Evolutionary conservation across 2,888 invertebrate species (phyloP), one percentile per base, ranked within the genome.

Genomic region (Aethes cnicana): DNA sequence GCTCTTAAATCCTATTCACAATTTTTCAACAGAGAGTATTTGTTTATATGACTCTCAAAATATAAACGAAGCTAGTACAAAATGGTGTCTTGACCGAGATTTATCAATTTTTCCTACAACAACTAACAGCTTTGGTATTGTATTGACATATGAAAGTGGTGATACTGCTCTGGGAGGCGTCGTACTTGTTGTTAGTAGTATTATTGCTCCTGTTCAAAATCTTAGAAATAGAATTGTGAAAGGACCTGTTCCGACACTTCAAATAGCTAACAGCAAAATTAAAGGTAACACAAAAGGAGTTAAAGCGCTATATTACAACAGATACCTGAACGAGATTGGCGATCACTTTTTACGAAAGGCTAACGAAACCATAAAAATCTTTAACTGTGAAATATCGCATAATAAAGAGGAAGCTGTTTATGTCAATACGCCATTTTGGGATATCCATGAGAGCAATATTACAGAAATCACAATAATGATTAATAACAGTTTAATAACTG

Each of bases 401-500:
- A 97, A 97, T 69, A 85, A 86, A 54, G 92, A 93, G 50, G 96
- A 97, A 82, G 97, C 97, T 0, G 90, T 97, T 36, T 93, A 94
- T 61, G 89, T 96, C 0, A 93, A 95, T 67, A 95, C 97, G 0
- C 97, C 97, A 0, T 94, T 93, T 71, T 96, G 96, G 94, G 96
- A 97, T 72, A 92, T 95, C 32, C 94, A 94, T 56, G 92, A 93
- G 2, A 95, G 97, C 55, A 97, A 97, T 70, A 91, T 98, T 42
- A 96, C 97, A 0, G 97, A 97, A 88, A 94, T 98, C 37, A 94
- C 95, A 0, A 93, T 98, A 58, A 96, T 96, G 86, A 91, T 99
- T 1, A 97, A 98, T 65, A 93, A 93, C 61, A 95, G 95, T 42
- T 87, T 95, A 53, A 95, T 99, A 26, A 93, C 93, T 0, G 95